A percentile compares a stretch with the other conserved stretches of the same genome.
Evolutionary conservation across 2,113 vertebrate genomes (phyloP).

Genomic region (Mirounga angustirostris): DNA sequence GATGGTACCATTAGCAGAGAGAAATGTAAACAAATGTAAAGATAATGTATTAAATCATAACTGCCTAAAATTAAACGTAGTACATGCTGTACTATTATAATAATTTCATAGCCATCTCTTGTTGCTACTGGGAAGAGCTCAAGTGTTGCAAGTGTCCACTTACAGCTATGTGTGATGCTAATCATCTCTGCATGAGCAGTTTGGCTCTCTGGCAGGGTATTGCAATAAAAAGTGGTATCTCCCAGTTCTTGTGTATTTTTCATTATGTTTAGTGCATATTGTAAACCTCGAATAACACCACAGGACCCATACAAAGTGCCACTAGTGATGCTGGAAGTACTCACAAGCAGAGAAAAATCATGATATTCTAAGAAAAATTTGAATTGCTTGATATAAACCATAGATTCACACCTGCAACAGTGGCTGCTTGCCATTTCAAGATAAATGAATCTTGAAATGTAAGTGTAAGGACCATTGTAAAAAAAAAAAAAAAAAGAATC

Average conservation of each 20-base stretch:
- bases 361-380: background rate
- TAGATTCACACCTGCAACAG: background rate
- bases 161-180: background rate
- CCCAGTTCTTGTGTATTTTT: background rate
- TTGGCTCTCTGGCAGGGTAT: background rate
- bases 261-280: background rate
- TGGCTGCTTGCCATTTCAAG: background rate
- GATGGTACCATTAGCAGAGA: background rate
- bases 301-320: background rate
- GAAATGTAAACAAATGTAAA: background rate
- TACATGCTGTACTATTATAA: background rate
- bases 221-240: background rate
- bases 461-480: background rate
- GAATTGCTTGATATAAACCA: background rate
- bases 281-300: background rate
- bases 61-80: background rate
- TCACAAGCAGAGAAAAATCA: background rate
- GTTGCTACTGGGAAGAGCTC: background rate
- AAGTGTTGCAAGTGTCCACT: background rate
- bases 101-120: background rate
- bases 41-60: background rate
- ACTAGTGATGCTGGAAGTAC: background rate
- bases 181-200: background rate
- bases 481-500: background rate
- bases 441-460: background rate